Conservation (phyloP, 2,797 vertebrate species). For the Fringilla coelebs region DNA sequence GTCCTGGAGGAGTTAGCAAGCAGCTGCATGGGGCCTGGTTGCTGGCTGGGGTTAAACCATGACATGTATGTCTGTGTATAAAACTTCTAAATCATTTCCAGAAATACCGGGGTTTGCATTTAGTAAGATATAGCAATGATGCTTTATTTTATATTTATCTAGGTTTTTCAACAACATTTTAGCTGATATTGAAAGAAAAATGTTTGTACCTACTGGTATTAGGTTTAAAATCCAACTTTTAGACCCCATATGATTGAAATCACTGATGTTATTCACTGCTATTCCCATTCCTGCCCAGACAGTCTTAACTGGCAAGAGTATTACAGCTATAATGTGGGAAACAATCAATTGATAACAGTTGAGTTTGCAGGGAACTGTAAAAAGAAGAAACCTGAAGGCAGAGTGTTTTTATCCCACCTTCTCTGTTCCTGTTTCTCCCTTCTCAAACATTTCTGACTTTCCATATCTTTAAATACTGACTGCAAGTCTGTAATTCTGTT, state of each 20-base stretch:
- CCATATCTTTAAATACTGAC: neutral
- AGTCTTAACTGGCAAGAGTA: neutral
- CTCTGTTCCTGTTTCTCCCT: neutral
- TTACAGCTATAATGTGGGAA: neutral
- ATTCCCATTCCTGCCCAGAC: neutral
- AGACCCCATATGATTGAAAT: neutral
- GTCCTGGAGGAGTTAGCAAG: neutral
- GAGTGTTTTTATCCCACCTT: neutral
- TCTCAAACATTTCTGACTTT: neutral
- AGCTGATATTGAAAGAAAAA: neutral
- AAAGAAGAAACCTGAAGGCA: neutral
- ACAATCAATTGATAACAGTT: neutral
- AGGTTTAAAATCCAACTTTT: neutral
- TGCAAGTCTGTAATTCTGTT: neutral
- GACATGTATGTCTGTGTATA: neutral
- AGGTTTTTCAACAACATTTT: neutral
- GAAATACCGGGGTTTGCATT: neutral
- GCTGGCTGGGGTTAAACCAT: neutral
- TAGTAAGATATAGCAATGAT: neutral
- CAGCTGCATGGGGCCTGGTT: rapidly evolving
- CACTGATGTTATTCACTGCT: neutral
- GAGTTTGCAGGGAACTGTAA: neutral
- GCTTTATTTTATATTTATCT: neutral
- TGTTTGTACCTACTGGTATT: neutral
- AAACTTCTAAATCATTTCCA: neutral